Evolutionary conservation across 2,888 invertebrate species (phyloP).

Genomic region (Drosophila affinis): DNA sequence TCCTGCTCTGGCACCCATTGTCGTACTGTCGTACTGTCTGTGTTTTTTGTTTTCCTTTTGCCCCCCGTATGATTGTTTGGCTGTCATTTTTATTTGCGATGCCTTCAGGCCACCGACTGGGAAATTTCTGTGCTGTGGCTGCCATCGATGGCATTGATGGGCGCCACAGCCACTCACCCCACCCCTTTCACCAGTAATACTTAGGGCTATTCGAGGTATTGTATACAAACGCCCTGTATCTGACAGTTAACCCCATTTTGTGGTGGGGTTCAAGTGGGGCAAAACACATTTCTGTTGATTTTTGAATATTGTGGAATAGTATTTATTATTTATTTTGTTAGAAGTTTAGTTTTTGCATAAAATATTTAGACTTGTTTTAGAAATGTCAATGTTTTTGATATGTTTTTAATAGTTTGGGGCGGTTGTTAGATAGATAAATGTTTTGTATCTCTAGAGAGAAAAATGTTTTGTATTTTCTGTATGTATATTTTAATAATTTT

Average conservation of each 20-base stretch:
- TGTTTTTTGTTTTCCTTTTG: constrained; percentile 4
- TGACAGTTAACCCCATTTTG: constrained; percentile 38
- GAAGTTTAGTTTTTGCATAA: too few species aligned
- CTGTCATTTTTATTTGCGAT: constrained; percentile 47
- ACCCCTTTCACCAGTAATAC: neutral
- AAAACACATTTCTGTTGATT: constrained; percentile 11
- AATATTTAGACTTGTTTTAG: too few species aligned
- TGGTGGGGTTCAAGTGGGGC: constrained; percentile 16
- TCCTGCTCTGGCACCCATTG: constrained; percentile 24
- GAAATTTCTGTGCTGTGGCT: constrained; percentile 21
- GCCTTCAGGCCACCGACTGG: constrained; percentile 17
- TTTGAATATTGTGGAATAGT: constrained; percentile 5
- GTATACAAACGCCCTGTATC: constrained; percentile 16
- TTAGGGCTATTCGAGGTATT: constrained; percentile 4
- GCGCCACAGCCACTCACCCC: constrained; percentile 21
- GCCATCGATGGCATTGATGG: constrained; percentile 33
- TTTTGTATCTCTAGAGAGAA: too few species aligned
- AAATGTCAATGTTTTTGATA: too few species aligned
- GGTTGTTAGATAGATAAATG: too few species aligned
- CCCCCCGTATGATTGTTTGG: constrained; percentile 42
- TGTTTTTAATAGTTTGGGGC: too few species aligned
- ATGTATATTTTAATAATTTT: too few species aligned
- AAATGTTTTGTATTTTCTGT: too few species aligned
- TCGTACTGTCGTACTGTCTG: constrained; percentile 44
- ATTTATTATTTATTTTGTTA: constrained; percentile 4